Evolutionary conservation across 2,888 invertebrate genomes (phyloP), one percentile per base, ranked within the genome.

Genomic region (Andrena trimmerana): DNA sequence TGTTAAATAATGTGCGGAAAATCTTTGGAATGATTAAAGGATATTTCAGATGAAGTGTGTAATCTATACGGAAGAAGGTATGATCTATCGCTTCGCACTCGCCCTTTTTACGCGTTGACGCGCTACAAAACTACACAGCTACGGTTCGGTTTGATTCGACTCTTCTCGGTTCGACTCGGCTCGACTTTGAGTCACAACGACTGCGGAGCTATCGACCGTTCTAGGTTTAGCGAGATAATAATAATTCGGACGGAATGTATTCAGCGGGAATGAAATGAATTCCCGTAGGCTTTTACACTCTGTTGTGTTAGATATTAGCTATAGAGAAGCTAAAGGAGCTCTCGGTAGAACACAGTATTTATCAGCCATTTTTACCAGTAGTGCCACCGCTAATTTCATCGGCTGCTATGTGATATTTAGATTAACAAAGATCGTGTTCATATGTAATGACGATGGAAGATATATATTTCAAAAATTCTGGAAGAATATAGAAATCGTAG

Each of bases 141-240:
- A 59, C 62, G 48, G 79, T 62, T 86, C 86, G 86, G 86, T 86
- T 71, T 76, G 72, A 75, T 77, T 79, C 86, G 86, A 78, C 83
- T 80, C 83, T 76, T 76, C 80, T 85, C 86, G 86, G 86, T 83
- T 83, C 79, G 72, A 75, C 85, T 86, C 87, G 86, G 83, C 80
- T 76, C 86, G 87, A 85, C 86, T 86, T 86, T 87, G 87, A 86
- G 83, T 86, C 86, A 86, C 87, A 84, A 81, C 86, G 79, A 83
- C 84, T 80, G 80, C 87, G 83, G 87, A 86, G 87, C 86, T 87
- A 86, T 86, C 86, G 86, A 86, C 86, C 86, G 86, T 86, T 87
- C 86, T 86, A 80, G 87, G 85, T 86, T 86, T 87, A 85, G 85
- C 85, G 83, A 87, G 86, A 86, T 86, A 86, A 86, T 87, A 86